Percentiles rank a stretch among this genome's conserved stretches.
Conservation (phyloP, 2,888 invertebrate genomes). For the Leuctra nigra region DNA sequence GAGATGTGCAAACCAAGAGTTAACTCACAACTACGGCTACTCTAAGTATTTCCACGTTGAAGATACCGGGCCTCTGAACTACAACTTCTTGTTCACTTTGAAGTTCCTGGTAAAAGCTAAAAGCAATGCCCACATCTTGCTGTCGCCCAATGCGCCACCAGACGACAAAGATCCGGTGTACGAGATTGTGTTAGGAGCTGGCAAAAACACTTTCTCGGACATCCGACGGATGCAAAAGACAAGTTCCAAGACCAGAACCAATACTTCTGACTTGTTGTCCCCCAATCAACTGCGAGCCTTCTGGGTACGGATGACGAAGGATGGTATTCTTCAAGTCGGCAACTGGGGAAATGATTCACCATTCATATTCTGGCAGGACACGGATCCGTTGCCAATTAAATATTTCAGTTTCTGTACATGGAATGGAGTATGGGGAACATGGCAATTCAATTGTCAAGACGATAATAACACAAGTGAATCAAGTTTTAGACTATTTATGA, state of each 20-base stretch:
- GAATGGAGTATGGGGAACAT: conserved; percentile 57
- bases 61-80: conserved; percentile 5
- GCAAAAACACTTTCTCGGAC: conserved; percentile 61
- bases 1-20: too few relatives aligned
- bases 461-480: conserved; percentile 11
- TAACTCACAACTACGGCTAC: conserved; percentile 25
- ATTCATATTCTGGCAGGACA: conserved; percentile 53
- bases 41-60: conserved; percentile 18
- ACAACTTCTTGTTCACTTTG: conserved; percentile 37
- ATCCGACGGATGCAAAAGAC: conserved; percentile 53
- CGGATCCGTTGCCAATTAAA: conserved; percentile 51
- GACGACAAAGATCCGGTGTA: conserved; percentile 51
- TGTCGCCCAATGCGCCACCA: conserved; percentile 48
- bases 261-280: conserved; percentile 52
- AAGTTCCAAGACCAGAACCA: conserved; percentile 49
- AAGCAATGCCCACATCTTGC: conserved; percentile 62
- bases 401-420: conserved; percentile 65
- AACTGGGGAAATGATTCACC: conserved; percentile 54
- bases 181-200: conserved; percentile 65
- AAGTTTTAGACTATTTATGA: neutral
- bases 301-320: conserved; percentile 55
- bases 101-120: conserved; percentile 59
- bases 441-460: conserved; percentile 35
- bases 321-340: conserved; percentile 55
- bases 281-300: conserved; percentile 55